These are phyloP conservation scores for Zootoca vivipara DNA, from an alignment of 2,113 vertebrate genomes.

Conservation along the genomic window DNA sequence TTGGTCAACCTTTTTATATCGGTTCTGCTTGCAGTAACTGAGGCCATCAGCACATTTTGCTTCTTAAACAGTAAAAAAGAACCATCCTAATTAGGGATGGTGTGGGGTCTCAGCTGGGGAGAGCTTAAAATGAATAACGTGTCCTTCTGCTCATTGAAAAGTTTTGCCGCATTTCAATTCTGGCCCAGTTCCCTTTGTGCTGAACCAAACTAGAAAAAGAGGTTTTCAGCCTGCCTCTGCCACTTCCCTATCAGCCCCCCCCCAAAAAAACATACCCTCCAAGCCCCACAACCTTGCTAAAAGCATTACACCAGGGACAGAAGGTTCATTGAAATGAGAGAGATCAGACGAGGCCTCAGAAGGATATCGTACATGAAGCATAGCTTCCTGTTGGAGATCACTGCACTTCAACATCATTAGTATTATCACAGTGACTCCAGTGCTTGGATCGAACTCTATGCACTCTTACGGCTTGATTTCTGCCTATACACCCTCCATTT, in stretches of 20 bases:
- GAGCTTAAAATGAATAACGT: not conserved
- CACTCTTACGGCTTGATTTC: not conserved
- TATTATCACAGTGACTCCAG: not conserved
- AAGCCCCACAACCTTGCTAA: no score
- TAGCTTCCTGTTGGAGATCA: not conserved
- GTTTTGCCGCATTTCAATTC: not conserved
- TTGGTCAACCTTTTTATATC: not conserved
- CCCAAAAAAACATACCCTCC: no score
- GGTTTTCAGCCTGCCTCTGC: not conserved
- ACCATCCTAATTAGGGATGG: not conserved
- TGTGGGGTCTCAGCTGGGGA: not conserved
- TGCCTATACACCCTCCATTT: not conserved
- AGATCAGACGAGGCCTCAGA: no score
- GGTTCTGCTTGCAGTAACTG: not conserved
- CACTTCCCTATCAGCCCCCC: not conserved
- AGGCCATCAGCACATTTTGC: not conserved
- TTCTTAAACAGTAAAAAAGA: not conserved
- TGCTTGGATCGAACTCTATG: not conserved
- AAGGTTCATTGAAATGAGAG: not conserved
- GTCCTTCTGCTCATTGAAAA: not conserved
- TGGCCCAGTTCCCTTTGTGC: not conserved
- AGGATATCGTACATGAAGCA: not conserved
- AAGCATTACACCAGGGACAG: not conserved
- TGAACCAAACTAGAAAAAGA: not conserved
- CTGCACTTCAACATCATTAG: not conserved